These are phyloP conservation scores for Pomatostomus ruficeps DNA, from an alignment of 2,113 vertebrate genomes.

Conservation along the genomic window DNA sequence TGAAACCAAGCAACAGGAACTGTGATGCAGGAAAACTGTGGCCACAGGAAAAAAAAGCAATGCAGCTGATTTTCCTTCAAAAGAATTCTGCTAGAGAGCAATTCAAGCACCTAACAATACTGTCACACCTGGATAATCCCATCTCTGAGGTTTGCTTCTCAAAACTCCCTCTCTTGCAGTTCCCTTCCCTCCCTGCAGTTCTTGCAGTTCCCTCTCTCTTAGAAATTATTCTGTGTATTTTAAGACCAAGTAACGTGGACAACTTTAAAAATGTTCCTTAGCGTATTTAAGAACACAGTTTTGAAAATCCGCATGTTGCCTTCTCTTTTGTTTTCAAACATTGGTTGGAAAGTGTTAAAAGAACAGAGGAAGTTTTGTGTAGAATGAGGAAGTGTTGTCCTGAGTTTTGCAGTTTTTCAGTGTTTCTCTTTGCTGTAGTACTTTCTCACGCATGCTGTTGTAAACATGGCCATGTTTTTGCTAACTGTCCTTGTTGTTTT, in stretches of 20 bases:
- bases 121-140: slow-evolving; percentile 29
- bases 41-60: neutral
- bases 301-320: neutral
- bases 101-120: slow-evolving; percentile 46
- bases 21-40: neutral
- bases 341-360: neutral
- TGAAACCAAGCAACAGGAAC: neutral
- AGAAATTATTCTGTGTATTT: neutral
- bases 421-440: too few relatives aligned
- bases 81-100: slow-evolving; percentile 46
- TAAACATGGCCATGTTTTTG: too few relatives aligned
- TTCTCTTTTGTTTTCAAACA: neutral
- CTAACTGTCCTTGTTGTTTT: too few relatives aligned
- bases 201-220: neutral
- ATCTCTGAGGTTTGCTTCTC: neutral
- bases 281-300: neutral
- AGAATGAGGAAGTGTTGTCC: too few relatives aligned
- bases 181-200: too few relatives aligned
- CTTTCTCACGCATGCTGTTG: too few relatives aligned
- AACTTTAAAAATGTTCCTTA: neutral
- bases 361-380: neutral
- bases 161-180: too few relatives aligned
- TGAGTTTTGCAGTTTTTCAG: too few relatives aligned
- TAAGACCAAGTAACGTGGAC: neutral
- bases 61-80: neutral